Conservation (phyloP, 2,113 vertebrate species). For the Myrmophylax atrothorax region DNA sequence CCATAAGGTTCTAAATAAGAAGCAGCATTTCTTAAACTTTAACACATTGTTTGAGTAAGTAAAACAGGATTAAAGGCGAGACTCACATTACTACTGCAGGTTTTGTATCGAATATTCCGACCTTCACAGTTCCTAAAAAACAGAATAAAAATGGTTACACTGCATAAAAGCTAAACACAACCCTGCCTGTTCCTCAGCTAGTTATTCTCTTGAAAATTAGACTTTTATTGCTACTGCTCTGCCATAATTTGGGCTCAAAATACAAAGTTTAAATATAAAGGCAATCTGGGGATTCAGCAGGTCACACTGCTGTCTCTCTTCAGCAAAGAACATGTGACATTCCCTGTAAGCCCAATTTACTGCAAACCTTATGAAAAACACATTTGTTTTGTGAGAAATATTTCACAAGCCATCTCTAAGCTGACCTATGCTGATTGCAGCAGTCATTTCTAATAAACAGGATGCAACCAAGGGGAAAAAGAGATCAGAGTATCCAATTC, state of each 20-base stretch:
- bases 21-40: constrained; percentile 41
- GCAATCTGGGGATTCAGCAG: not conserved
- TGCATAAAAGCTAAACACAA: not conserved
- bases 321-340: not conserved
- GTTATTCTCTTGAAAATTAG: not conserved
- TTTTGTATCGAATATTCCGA: constrained; percentile 91
- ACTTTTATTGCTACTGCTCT: not conserved
- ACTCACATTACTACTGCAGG: constrained; percentile 93
- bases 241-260: not conserved
- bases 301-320: not conserved
- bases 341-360: not conserved
- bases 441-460: not conserved
- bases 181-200: not conserved
- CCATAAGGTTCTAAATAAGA: not conserved
- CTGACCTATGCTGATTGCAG: not conserved
- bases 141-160: constrained; percentile 19
- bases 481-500: not conserved
- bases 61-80: constrained; percentile 30
- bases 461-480: not conserved
- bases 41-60: constrained; percentile 36
- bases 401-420: not conserved
- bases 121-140: constrained; percentile 88
- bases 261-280: not conserved
- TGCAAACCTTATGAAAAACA: constrained; percentile 8
- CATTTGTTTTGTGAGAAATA: not conserved